Conservation (phyloP, 2,797 vertebrate species). For the Australoheros facetus region DNA sequence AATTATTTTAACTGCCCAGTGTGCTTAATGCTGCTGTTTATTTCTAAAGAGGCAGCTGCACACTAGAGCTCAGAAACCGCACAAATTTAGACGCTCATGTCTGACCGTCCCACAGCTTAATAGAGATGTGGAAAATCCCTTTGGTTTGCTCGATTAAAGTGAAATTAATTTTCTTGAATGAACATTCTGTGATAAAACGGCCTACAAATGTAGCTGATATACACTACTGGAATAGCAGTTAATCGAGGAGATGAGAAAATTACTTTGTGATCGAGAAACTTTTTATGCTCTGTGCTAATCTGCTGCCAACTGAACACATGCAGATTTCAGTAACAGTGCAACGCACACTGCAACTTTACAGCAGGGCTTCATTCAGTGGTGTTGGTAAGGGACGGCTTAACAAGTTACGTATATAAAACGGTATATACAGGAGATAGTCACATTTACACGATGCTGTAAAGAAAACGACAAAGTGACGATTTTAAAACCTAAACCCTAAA, state of each 20-base stretch:
- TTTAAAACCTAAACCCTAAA: background rate
- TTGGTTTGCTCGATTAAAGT: background rate
- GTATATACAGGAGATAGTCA: background rate
- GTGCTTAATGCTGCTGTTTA: background rate
- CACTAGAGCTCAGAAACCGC: background rate
- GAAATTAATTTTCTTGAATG: background rate
- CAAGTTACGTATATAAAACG: background rate
- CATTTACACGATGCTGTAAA: background rate
- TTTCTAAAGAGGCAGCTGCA: background rate
- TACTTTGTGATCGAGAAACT: no score
- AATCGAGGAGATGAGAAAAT: background rate
- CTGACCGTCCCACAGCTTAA: background rate
- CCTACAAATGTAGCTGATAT: background rate
- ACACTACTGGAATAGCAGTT: background rate
- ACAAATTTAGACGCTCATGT: background rate
- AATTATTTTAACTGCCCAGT: background rate
- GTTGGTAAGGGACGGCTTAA: background rate
- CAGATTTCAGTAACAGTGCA: no score
- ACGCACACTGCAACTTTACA: no score
- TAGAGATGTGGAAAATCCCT: background rate
- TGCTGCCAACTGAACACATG: no score
- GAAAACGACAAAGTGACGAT: background rate
- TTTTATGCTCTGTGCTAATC: no score
- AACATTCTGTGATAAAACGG: background rate
- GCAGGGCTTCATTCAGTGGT: background rate